Evolutionary conservation across 2,797 vertebrate species (phyloP).

Genomic region (Lagodon rhomboides): DNA sequence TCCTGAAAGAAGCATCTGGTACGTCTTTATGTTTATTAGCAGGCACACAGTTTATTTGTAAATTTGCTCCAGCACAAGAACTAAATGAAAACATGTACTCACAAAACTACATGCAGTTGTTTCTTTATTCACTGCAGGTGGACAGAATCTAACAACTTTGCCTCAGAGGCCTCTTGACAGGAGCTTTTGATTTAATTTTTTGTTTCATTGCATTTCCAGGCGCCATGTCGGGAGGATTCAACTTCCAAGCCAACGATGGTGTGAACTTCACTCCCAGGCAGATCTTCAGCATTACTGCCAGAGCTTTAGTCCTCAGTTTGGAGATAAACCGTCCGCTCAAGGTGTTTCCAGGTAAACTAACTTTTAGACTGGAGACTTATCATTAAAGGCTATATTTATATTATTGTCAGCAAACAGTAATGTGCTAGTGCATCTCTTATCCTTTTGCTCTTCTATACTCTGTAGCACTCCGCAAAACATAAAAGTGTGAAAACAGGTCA

Average conservation of each 20-base stretch:
- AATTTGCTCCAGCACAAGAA: background rate
- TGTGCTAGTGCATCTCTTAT: background rate
- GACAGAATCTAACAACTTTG: background rate
- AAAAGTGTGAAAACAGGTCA: background rate
- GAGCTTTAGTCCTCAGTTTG: slow-evolving; percentile 84
- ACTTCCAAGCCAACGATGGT: slow-evolving; percentile 94
- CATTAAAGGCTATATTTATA: background rate
- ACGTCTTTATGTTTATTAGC: slow-evolving; percentile 31
- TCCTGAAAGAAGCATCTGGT: background rate
- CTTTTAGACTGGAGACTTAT: background rate
- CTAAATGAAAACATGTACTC: slow-evolving; percentile 15
- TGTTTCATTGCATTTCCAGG: slow-evolving; percentile 75
- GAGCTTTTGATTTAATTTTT: background rate
- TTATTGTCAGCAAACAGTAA: background rate
- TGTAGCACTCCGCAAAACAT: background rate
- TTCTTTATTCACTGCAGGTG: background rate
- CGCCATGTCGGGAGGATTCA: slow-evolving; percentile 92
- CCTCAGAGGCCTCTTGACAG: background rate
- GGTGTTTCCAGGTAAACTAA: slow-evolving; percentile 87
- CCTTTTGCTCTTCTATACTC: background rate
- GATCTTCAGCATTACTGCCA: slow-evolving; percentile 93
- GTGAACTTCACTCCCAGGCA: slow-evolving; percentile 91
- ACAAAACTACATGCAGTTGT: background rate
- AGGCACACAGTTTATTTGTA: slow-evolving; percentile 1
- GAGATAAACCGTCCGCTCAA: slow-evolving; percentile 87